Evolutionary conservation across 2,113 vertebrate species (phyloP).

Genomic region (Callopanchax toddi): DNA sequence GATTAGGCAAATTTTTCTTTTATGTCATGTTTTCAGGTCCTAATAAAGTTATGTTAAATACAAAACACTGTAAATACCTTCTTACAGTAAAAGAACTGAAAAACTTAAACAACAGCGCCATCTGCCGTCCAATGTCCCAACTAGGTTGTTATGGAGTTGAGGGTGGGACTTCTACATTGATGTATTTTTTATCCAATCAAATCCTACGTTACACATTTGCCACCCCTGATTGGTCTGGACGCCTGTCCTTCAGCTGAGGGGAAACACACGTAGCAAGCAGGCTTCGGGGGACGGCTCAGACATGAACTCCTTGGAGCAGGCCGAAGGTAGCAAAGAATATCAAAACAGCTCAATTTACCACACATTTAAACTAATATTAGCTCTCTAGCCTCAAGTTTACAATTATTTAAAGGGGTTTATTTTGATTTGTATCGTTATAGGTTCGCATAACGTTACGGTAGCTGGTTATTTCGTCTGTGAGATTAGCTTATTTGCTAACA

Average conservation of each 20-base stretch:
- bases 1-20: no score
- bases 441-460: background rate
- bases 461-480: background rate
- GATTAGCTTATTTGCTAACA: conserved; percentile 32
- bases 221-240: conserved; percentile 34
- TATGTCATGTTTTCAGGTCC: no score
- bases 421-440: background rate
- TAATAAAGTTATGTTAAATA: no score
- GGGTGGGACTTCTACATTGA: no score
- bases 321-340: conserved; percentile 85
- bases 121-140: no score
- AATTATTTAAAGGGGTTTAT: accelerated
- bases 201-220: background rate
- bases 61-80: no score
- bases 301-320: conserved; percentile 95
- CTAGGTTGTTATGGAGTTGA: no score
- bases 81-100: no score
- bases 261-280: conserved; percentile 11
- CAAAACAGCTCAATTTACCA: background rate
- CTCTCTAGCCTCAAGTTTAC: no score
- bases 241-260: conserved; percentile 29
- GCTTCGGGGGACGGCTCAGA: conserved; percentile 37
- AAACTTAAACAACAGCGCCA: no score
- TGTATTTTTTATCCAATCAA: conserved; percentile 51
- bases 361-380: background rate